phyloP scores from a whole-genome alignment of 2,797 vertebrate species.

The Danio albolineatus region DNA sequence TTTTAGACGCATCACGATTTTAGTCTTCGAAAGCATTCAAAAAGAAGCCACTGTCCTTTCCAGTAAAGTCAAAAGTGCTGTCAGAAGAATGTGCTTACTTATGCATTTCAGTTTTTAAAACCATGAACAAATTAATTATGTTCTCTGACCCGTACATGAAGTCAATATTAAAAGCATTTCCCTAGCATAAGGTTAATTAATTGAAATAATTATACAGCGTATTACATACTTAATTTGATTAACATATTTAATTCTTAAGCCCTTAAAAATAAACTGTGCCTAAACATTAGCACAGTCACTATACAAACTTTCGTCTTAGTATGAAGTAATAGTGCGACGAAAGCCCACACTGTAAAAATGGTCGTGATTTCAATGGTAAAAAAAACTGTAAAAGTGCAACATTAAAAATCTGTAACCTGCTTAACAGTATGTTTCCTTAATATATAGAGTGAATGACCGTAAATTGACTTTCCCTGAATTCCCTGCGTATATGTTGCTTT shows the following conservation, averaged over 20 bases:
- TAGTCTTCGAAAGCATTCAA: not conserved
- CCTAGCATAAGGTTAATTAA: not conserved
- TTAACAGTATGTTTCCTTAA: too few relatives aligned
- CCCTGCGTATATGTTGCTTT: too few relatives aligned
- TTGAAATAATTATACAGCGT: not conserved
- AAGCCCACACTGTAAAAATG: too few relatives aligned
- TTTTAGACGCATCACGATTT: not conserved
- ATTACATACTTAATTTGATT: not conserved
- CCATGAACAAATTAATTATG: not conserved
- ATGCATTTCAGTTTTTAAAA: not conserved
- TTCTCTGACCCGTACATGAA: not conserved
- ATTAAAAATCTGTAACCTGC: too few relatives aligned
- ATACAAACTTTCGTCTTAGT: too few relatives aligned
- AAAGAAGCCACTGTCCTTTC: not conserved
- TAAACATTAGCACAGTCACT: not conserved
- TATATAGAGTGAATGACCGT: too few relatives aligned
- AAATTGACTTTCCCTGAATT: too few relatives aligned
- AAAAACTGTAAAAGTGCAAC: too few relatives aligned
- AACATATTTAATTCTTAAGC: not conserved
- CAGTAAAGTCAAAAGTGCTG: not conserved
- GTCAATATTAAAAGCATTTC: not conserved
- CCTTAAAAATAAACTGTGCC: too few relatives aligned
- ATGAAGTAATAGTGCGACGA: too few relatives aligned
- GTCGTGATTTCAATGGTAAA: too few relatives aligned
- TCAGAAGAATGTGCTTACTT: not conserved